Conservation (phyloP, 2,797 vertebrate genomes). For the Limosa lapponica region DNA sequence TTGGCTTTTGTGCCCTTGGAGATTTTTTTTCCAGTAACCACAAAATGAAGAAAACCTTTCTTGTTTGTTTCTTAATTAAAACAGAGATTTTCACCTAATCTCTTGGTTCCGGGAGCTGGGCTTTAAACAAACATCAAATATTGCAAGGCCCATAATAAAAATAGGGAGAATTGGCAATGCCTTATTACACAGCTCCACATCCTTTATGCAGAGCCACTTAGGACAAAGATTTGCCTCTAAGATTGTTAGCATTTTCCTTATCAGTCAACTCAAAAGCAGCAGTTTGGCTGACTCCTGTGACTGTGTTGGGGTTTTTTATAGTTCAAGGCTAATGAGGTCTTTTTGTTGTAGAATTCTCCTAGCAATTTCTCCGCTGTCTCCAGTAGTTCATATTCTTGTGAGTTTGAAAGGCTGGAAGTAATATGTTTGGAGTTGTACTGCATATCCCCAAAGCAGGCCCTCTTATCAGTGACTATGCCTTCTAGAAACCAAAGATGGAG, state of each 20-base stretch:
- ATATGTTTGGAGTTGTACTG: neutral
- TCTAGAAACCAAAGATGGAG: neutral
- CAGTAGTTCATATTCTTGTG: neutral
- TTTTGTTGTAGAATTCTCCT: constrained; percentile 47
- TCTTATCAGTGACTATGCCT: neutral
- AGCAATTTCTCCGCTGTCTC: neutral
- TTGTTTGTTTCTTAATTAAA: constrained; percentile 43
- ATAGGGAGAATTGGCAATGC: neutral
- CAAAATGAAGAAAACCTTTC: neutral
- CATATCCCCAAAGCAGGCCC: neutral
- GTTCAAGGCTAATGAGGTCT: constrained; percentile 31
- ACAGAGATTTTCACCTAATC: neutral
- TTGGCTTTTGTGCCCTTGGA: neutral
- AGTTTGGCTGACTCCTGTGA: constrained; percentile 1
- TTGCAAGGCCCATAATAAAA: neutral
- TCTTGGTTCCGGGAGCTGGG: neutral
- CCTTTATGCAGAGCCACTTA: neutral
- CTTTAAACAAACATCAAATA: constrained; percentile 9
- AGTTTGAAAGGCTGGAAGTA: neutral
- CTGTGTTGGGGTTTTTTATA: neutral
- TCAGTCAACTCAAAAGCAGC: constrained; percentile 26
- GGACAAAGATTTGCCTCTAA: neutral
- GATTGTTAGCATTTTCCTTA: constrained; percentile 35
- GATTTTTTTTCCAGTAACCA: neutral
- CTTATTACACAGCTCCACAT: neutral